Conservation (phyloP, 1,140 invertebrate genomes). For the Halyomorpha halys region DNA sequence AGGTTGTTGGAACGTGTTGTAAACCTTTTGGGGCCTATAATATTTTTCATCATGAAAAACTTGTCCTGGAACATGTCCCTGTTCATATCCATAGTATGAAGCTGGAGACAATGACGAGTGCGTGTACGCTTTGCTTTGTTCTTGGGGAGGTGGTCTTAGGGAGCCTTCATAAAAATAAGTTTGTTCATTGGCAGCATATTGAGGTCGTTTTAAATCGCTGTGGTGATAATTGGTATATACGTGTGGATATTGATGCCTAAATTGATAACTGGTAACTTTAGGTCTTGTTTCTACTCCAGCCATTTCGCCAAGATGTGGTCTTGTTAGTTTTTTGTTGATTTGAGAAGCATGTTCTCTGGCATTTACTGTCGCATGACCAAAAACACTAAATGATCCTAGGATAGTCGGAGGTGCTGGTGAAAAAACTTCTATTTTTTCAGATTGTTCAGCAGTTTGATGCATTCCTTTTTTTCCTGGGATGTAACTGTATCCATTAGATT, state of each 20-base stretch:
- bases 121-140: constrained; percentile 14
- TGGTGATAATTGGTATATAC: not conserved
- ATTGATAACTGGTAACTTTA: not conserved
- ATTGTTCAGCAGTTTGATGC: constrained; percentile 17
- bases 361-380: constrained; percentile 38
- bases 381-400: constrained; percentile 39
- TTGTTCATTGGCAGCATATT: constrained; percentile 1
- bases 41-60: not conserved
- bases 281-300: not conserved
- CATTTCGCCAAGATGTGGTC: constrained; percentile 3
- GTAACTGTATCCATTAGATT: not conserved
- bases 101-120: constrained; percentile 24
- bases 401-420: constrained; percentile 37
- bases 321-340: constrained; percentile 16
- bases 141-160: constrained; percentile 26
- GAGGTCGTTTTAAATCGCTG: not conserved
- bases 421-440: constrained; percentile 32
- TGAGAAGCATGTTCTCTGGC: constrained; percentile 32
- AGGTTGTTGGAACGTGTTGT: not conserved
- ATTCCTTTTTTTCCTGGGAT: constrained; percentile 6
- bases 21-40: not conserved
- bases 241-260: not conserved
- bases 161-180: constrained; percentile 25
- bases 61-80: not conserved
- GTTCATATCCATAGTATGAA: constrained; percentile 23